These are phyloP conservation scores for Drosophila antonietae DNA, from an alignment of 2,888 invertebrate genomes.

Conservation along the genomic window DNA sequence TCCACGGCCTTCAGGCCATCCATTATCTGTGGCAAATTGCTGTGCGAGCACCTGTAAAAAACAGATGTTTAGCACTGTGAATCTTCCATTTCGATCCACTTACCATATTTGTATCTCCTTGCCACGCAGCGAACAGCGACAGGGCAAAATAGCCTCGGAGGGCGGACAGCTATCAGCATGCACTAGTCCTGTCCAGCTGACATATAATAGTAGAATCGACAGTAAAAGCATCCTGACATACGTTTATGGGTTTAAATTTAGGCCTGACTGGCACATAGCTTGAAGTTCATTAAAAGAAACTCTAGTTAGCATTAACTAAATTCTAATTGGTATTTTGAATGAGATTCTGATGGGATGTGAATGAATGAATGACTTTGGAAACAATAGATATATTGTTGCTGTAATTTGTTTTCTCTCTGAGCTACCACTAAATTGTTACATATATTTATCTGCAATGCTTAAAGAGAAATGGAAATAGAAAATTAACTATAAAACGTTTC, in stretches of 20 bases:
- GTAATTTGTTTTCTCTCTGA: no score
- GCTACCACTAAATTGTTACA: no score
- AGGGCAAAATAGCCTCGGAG: slow-evolving; percentile 91
- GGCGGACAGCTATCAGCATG: slow-evolving; percentile 87
- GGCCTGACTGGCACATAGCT: slow-evolving; percentile 57
- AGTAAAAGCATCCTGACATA: slow-evolving; percentile 50
- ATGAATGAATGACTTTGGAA: no score
- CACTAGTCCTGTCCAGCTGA: slow-evolving; percentile 29
- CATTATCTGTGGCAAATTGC: slow-evolving; percentile 91
- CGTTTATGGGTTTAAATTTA: slow-evolving; percentile 13
- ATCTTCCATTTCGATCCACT: slow-evolving; percentile 30
- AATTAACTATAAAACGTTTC: no score
- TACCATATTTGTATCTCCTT: slow-evolving; percentile 95
- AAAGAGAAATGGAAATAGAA: no score
- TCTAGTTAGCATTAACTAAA: background rate
- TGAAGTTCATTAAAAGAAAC: background rate
- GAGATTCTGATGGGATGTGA: no score
- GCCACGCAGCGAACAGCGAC: slow-evolving; percentile 91
- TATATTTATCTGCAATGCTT: no score
- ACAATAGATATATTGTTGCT: no score
- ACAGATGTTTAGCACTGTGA: background rate
- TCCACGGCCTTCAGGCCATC: slow-evolving; percentile 89
- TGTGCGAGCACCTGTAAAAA: slow-evolving; percentile 94
- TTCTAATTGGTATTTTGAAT: no score
- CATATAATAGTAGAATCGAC: slow-evolving; percentile 48